A percentile compares a stretch with the other conserved stretches of the same genome.
These are phyloP conservation scores for Mormyrus iriodes DNA, from an alignment of 2,113 vertebrate species.

Conservation along the genomic window DNA sequence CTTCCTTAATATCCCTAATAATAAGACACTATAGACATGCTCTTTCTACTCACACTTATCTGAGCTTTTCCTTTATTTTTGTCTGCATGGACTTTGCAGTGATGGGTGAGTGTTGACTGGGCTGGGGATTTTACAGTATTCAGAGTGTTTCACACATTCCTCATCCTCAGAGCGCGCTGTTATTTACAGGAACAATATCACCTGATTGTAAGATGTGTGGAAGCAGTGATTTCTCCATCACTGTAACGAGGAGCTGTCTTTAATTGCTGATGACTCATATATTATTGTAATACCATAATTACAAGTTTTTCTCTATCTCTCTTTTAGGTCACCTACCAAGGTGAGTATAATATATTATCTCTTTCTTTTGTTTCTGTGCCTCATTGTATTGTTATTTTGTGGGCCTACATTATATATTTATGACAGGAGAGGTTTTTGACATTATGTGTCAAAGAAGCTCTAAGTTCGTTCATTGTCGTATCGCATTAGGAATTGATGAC, in stretches of 20 bases:
- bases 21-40: neutral
- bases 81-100: constrained; percentile 57
- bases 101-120: constrained; percentile 63
- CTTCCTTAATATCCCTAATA: neutral
- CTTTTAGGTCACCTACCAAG: constrained; percentile 62
- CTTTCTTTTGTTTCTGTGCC: neutral
- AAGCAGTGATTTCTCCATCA: neutral
- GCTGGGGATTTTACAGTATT: neutral
- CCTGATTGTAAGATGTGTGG: neutral
- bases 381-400: neutral
- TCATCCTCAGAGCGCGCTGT: neutral
- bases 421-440: neutral
- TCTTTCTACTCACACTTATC: constrained; percentile 43
- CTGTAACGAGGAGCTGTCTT: neutral
- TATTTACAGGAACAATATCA: neutral
- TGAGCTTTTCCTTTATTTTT: constrained; percentile 41
- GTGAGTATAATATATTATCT: constrained; percentile 33
- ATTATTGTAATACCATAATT: neutral
- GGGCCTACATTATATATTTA: neutral
- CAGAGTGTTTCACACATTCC: constrained; percentile 31
- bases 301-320: constrained; percentile 12
- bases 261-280: neutral
- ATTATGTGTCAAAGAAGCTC: neutral
- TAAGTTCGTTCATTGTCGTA: neutral
- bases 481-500: neutral